Conservation (phyloP, 2,888 invertebrate genomes). For the Torymus texanus region DNA sequence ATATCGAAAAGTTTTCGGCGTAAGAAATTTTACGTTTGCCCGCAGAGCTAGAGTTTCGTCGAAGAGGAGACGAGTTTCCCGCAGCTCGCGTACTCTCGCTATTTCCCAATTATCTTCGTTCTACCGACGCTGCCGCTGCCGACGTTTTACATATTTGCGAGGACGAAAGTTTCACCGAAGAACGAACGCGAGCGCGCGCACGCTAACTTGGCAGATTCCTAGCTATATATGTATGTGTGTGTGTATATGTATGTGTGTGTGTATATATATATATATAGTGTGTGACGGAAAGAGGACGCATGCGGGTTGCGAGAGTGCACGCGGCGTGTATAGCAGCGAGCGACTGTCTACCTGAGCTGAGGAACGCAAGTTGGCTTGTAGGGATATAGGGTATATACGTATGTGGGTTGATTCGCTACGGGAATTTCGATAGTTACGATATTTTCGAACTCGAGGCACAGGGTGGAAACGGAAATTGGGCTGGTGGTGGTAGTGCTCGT, state of each 20-base stretch:
- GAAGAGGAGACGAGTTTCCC: conserved; percentile 21
- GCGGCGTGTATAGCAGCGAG: neutral
- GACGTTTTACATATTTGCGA: conserved; percentile 56
- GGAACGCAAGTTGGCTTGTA: too few species aligned
- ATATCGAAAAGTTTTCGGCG: conserved; percentile 56
- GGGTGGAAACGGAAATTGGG: too few species aligned
- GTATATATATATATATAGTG: neutral
- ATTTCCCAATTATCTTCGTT: neutral
- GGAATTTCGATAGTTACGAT: too few species aligned
- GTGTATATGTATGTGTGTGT: neutral
- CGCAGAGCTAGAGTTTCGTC: conserved; percentile 8
- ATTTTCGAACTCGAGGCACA: too few species aligned
- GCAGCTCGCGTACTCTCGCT: neutral
- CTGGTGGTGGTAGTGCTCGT: too few species aligned
- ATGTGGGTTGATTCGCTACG: too few species aligned
- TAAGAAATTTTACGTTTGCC: conserved; percentile 52
- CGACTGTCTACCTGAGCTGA: neutral
- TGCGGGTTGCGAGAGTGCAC: neutral
- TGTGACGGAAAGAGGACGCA: neutral
- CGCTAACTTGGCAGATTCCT: conserved; percentile 19
- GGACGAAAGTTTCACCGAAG: conserved; percentile 52
- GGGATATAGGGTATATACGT: too few species aligned
- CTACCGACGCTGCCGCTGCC: neutral
- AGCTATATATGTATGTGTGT: neutral
- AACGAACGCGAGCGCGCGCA: conserved; percentile 29